Base-by-base conservation (phyloP, 2,113 vertebrate species). In the Phasianus colchicus region DNA sequence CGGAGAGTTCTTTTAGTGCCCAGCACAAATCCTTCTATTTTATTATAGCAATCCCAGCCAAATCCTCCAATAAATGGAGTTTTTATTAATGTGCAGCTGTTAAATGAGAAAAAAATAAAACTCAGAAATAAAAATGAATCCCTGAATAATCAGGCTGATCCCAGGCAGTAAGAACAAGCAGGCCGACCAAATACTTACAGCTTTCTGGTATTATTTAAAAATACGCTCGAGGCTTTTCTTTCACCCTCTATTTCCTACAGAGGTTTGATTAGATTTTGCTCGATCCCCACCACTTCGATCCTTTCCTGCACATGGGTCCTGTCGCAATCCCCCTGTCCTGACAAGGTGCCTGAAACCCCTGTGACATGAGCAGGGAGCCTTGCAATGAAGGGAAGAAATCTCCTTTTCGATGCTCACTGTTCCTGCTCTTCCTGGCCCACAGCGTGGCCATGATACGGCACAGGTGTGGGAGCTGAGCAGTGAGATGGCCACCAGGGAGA, bases 11-110 rank as follows among this genome's bases (percentile, higher is more conserved):
- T 97, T 96, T 97, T 95, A 96, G 95, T 90, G 47, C 92, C 95
- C 83, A 15, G 83, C 95, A 95, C 94, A 98, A 98, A 98, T 98
- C 98, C 96, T 95, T 96, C 97, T 97, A 96, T 96, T 97, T 97
- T 98, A 98, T 98, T 98, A 97, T 96, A 97, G 97, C 96, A 98
- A 98, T 98, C 96, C 96, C 34, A 89, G 95, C 95, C 97, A 98
- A 98, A 98, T 98, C 97, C 98, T 97, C 92, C 94, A 96, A 92
- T 82, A 94, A 95, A 90, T 97, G 94, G 92, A 97, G 95, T 96
- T 98, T 97, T 97, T 98, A 97, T 98, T 98, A 97, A 97, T 96
- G 97, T 93, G 85, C 97, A 97, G 97, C 95, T 98, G 97, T 97
- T 97, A 97, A 97, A 96, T 96, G 84, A 96, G 94, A 97, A 97